phyloP scores from a whole-genome alignment of 2,113 vertebrate species.

The Prunella himalayana region DNA sequence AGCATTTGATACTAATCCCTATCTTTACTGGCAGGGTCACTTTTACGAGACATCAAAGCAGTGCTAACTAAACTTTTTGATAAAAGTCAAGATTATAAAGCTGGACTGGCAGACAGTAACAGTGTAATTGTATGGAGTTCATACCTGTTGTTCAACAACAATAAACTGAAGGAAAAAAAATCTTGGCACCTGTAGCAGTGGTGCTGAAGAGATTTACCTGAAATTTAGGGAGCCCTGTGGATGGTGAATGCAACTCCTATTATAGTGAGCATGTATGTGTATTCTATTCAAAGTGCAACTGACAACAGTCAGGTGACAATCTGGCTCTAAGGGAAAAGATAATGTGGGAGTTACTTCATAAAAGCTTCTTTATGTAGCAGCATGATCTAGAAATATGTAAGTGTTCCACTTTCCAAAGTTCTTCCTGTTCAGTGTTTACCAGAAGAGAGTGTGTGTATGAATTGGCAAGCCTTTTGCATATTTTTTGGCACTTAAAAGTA shows the following conservation, averaged over 20 bases:
- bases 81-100: not conserved
- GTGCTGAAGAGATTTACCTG: not conserved
- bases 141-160: not conserved
- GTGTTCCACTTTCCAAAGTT: not conserved
- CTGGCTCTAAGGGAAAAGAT: not conserved
- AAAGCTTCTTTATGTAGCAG: not conserved
- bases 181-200: not conserved
- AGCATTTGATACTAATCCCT: not conserved
- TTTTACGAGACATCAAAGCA: not conserved
- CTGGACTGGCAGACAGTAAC: not conserved
- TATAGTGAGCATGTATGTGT: accelerated
- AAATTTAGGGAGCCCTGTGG: not conserved
- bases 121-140: not conserved
- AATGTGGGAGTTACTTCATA: not conserved
- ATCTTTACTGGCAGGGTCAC: not conserved
- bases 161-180: not conserved
- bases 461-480: not conserved
- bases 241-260: not conserved
- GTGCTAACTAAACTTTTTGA: not conserved
- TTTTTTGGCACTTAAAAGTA: not conserved
- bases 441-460: not conserved
- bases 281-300: not conserved
- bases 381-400: not conserved
- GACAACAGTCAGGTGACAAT: not conserved
- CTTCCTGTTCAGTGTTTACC: not conserved